A percentile compares a stretch with the other conserved stretches of the same genome.
Conservation (phyloP, 23 tunicate species). For the Ascidia mentula region DNA sequence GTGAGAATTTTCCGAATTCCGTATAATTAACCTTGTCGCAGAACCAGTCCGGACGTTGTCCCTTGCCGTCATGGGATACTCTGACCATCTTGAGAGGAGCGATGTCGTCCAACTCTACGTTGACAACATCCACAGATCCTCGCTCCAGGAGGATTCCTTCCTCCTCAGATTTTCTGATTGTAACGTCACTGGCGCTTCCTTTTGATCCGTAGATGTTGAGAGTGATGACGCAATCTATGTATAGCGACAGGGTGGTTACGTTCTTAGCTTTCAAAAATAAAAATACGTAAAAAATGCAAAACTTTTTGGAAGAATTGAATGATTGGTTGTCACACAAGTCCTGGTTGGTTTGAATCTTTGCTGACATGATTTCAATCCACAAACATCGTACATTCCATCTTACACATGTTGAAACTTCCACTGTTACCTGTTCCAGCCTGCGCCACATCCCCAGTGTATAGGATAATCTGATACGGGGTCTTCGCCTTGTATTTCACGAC, state of each 20-base stretch:
- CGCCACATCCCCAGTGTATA: constrained; percentile 70
- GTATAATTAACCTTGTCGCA: constrained; percentile 98
- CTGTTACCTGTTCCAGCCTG: constrained; percentile 97
- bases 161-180: constrained; percentile 79
- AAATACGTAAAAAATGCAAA: too few relatives aligned
- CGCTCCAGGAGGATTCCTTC: constrained; percentile 84
- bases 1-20: too few relatives aligned
- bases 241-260: too few relatives aligned
- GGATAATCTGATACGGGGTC: constrained; percentile 71
- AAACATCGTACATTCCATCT: too few relatives aligned
- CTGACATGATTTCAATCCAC: too few relatives aligned
- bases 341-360: too few relatives aligned
- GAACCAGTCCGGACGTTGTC: constrained; percentile 81
- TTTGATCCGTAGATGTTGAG: constrained; percentile 83
- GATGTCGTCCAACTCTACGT: constrained; percentile 77
- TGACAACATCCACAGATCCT: constrained; percentile 73
- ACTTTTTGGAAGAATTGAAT: too few relatives aligned
- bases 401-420: too few relatives aligned
- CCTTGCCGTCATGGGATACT: constrained; percentile 73
- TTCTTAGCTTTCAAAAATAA: too few relatives aligned
- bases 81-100: constrained; percentile 83
- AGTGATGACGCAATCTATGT: constrained; percentile 52
- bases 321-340: too few relatives aligned
- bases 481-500: constrained; percentile 73
- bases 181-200: constrained; percentile 57